Evolutionary conservation across 2,888 invertebrate species (phyloP).

Genomic region (Vanessa cardui): DNA sequence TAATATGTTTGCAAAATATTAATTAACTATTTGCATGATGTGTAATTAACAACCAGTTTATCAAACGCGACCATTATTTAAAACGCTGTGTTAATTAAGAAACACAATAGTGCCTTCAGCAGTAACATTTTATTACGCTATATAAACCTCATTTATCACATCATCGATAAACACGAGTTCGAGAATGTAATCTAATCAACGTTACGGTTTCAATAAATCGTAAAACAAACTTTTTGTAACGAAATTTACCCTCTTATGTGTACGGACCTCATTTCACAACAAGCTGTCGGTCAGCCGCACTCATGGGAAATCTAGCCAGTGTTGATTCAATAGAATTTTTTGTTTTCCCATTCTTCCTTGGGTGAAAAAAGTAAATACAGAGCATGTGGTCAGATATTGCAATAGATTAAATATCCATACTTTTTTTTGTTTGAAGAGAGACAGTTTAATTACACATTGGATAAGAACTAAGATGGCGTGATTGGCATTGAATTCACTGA

Average conservation of each 20-base stretch:
- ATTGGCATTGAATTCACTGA: neutral
- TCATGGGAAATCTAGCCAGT: conserved; percentile 70
- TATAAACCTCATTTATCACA: conserved; percentile 19
- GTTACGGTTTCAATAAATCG: conserved; percentile 24
- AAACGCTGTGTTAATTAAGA: neutral
- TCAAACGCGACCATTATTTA: neutral
- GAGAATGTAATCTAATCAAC: conserved; percentile 20
- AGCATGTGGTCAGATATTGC: neutral
- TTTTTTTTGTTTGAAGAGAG: no score
- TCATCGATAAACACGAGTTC: conserved; percentile 25
- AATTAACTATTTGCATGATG: no score
- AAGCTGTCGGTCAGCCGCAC: conserved; percentile 61
- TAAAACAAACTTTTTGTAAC: conserved; percentile 26
- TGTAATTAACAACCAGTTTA: no score
- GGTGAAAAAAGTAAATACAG: conserved; percentile 55
- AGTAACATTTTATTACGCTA: neutral
- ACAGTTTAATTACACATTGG: no score
- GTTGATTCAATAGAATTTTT: conserved; percentile 72
- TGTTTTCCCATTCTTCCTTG: conserved; percentile 50
- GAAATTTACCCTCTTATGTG: conserved; percentile 16
- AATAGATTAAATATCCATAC: neutral
- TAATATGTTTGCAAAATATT: no score
- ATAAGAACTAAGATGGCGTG: neutral
- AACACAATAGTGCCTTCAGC: neutral
- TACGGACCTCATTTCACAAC: conserved; percentile 53